Conservation (phyloP, 2,113 vertebrate species). For the Thymallus thymallus region DNA sequence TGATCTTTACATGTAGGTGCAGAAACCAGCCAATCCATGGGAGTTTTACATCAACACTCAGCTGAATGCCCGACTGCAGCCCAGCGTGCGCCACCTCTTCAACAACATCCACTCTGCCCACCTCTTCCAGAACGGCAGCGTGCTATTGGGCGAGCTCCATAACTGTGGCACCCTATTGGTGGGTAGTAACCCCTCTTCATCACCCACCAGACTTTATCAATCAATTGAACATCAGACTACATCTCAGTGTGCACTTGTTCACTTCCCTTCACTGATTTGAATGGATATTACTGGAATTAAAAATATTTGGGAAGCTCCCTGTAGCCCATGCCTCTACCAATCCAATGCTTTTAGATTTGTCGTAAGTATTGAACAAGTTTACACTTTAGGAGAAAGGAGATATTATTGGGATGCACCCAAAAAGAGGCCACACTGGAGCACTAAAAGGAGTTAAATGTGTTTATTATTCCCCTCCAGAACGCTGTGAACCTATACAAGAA, state of each 20-base stretch:
- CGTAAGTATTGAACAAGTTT: too few relatives aligned
- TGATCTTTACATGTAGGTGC: conserved; percentile 74
- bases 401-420: too few relatives aligned
- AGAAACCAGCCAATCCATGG: conserved; percentile 89
- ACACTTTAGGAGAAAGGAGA: too few relatives aligned
- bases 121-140: conserved; percentile 85
- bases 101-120: conserved; percentile 80
- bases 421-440: too few relatives aligned
- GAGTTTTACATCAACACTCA: conserved; percentile 91
- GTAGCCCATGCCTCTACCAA: too few relatives aligned
- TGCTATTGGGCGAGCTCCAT: conserved; percentile 86
- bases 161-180: conserved; percentile 87
- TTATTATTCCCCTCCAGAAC: conserved; percentile 70
- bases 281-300: too few relatives aligned
- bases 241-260: too few relatives aligned
- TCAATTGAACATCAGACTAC: too few relatives aligned
- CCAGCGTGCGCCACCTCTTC: conserved; percentile 74
- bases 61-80: conserved; percentile 78
- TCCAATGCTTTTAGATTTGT: too few relatives aligned
- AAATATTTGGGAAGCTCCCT: too few relatives aligned
- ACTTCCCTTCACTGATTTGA: too few relatives aligned
- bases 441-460: too few relatives aligned
- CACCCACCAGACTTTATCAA: background rate
- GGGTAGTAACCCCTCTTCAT: conserved; percentile 29
- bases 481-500: conserved; percentile 86